phyloP scores from a whole-genome alignment of 2,113 vertebrate species.

The Apteryx owenii region DNA sequence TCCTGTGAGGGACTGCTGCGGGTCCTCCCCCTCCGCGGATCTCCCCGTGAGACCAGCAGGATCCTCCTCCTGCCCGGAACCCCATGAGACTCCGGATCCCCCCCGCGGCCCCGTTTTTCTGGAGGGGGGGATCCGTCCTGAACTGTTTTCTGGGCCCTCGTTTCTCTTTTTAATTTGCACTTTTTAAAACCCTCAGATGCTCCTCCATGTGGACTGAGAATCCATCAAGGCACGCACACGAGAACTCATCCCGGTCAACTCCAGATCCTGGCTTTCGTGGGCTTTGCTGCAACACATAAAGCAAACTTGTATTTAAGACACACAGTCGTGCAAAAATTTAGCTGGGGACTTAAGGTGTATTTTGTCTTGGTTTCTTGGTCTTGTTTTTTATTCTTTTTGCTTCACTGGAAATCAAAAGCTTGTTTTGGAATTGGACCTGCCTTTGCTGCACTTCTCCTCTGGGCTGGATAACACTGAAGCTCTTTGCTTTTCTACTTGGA shows the following conservation, averaged over 20 bases:
- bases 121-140: neutral
- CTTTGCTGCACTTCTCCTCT: conserved; percentile 71
- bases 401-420: conserved; percentile 63
- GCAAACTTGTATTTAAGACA: conserved; percentile 61
- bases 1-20: conserved; percentile 20
- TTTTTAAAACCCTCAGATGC: conserved; percentile 65
- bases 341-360: conserved; percentile 36
- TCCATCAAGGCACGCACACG: conserved; percentile 37
- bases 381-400: neutral
- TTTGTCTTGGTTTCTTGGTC: conserved; percentile 48
- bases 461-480: conserved; percentile 75
- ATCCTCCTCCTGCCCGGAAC: conserved; percentile 28
- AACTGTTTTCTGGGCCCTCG: conserved; percentile 13
- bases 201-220: conserved; percentile 70
- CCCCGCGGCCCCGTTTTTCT: neutral
- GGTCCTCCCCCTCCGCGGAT: neutral
- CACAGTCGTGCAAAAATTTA: conserved; percentile 51
- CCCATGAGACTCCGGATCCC: conserved; percentile 37
- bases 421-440: conserved; percentile 69
- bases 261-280: conserved; percentile 48
- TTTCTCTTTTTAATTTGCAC: conserved; percentile 70
- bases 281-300: conserved; percentile 64
- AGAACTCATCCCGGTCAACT: conserved; percentile 47
- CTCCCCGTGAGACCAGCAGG: neutral
- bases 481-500: conserved; percentile 62